These are phyloP conservation scores for Meteorus sp. DNA, from an alignment of 1,140 invertebrate species.

Conservation along the genomic window DNA sequence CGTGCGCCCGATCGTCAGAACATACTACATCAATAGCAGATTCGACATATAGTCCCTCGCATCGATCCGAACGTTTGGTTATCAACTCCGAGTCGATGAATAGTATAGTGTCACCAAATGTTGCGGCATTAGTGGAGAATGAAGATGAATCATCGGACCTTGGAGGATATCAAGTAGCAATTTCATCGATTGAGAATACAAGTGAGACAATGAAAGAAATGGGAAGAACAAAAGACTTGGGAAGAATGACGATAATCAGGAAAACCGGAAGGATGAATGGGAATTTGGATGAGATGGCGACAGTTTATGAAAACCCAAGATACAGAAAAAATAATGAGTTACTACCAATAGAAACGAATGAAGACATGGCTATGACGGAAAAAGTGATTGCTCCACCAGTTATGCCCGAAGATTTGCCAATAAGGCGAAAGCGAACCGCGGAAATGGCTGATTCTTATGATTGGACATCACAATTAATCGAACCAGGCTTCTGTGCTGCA, in stretches of 20 bases:
- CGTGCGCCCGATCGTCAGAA: conserved; percentile 67
- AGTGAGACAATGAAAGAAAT: neutral
- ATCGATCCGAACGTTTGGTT: conserved; percentile 38
- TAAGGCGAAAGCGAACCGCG: conserved; percentile 59
- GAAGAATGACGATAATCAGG: neutral
- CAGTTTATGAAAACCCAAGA: too few relatives aligned
- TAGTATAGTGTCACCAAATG: conserved; percentile 32
- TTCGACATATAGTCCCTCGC: conserved; percentile 54
- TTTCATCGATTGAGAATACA: too few relatives aligned
- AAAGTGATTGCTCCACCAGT: conserved; percentile 42
- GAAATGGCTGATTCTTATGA: conserved; percentile 75
- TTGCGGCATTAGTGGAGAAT: conserved; percentile 31
- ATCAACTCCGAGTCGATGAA: conserved; percentile 26
- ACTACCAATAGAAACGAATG: conserved; percentile 25
- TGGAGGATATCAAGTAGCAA: neutral
- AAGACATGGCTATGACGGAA: conserved; percentile 38
- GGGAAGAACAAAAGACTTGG: neutral
- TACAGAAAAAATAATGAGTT: too few relatives aligned
- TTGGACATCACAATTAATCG: conserved; percentile 79
- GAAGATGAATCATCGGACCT: conserved; percentile 33
- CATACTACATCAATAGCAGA: conserved; percentile 47
- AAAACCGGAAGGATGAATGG: neutral
- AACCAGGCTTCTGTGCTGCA: conserved; percentile 79
- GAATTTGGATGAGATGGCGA: conserved; percentile 25
- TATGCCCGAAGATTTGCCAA: conserved; percentile 54